Base-by-base conservation (phyloP, 2,797 vertebrate genomes). In the Huso huso region DNA sequence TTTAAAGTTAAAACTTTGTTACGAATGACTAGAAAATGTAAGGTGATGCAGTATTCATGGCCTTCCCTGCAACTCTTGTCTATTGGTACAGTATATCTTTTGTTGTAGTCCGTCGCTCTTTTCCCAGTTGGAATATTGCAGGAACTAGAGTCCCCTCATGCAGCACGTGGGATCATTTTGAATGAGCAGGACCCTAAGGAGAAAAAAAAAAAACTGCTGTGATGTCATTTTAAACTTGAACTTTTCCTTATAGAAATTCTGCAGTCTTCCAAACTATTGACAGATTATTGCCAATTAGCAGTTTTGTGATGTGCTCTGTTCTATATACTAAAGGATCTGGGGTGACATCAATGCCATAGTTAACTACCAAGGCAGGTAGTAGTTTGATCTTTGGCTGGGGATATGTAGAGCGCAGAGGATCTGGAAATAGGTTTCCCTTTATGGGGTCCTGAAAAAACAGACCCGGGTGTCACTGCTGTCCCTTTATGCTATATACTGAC, bases 281-380 rank as follows among this genome's bases (percentile, higher is more conserved):
- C 89, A 88, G 87, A 89, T 91, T 90, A 91, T 91, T 90, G 89
- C 87, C 85, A 90, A 90, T 90, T 91, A 91, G 89, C 89, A 89
- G 81, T 91, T 91, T 87, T 89, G 83, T 86, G 82, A 87, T 82
- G 87, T 79, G 83, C 80, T 84, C 83, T 87, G 86, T 85, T 86
- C 78, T 86, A 90, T 88, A 89, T 89, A 87, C 89, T 88, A 85
- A 89, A 87, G 86, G 86, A 87, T 87, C 70, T 69, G 74, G 79
- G 60, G 50, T 68, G n/a, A 66, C 78, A 86, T 91, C 88, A 51
- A 89, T 88, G 71, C 74, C 74, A 84, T 79, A 86, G 84, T 86
- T 82, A 83, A 87, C 86, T 84, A 83, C 84, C 78, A 80, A 79
- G 80, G 77, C 76, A 79, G 78, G 80, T 75, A 79, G 73, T 72